Conservation (phyloP, 2,888 invertebrate species). For the Torymus aiolomorphi region DNA sequence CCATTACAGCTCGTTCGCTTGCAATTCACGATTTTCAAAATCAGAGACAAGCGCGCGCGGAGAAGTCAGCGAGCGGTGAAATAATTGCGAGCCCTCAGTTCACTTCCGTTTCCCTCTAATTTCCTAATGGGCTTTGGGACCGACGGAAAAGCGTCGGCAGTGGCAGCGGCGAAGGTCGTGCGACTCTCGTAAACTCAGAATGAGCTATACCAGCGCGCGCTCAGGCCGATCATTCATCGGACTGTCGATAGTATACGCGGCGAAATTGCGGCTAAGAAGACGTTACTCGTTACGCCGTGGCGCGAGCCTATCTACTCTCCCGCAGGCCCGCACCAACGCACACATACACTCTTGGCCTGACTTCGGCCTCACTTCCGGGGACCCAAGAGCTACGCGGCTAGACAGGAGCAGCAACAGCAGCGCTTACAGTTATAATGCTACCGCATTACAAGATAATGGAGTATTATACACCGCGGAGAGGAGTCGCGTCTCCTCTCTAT, state of each 20-base stretch:
- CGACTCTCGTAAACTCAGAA: slow-evolving; percentile 23
- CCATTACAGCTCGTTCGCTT: too few relatives aligned
- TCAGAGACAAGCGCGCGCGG: too few relatives aligned
- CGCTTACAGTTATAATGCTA: slow-evolving; percentile 71
- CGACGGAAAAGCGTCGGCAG: not conserved
- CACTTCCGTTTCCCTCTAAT: slow-evolving; percentile 21
- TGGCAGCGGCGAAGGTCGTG: not conserved
- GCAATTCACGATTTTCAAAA: too few relatives aligned
- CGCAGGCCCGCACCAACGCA: too few relatives aligned
- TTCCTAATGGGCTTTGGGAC: slow-evolving; percentile 3
- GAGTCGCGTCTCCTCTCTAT: not conserved
- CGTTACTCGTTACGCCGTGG: slow-evolving; percentile 61
- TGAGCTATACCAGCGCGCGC: not conserved
- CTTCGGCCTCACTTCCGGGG: slow-evolving; percentile 39
- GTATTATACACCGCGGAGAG: slow-evolving; percentile 60
- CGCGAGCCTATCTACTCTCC: too few relatives aligned
- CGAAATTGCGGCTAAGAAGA: slow-evolving; percentile 66
- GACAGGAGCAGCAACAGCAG: slow-evolving; percentile 63
- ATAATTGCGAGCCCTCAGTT: too few relatives aligned
- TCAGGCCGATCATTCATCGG: slow-evolving; percentile 51
- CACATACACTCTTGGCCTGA: not conserved
- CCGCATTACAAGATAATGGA: slow-evolving; percentile 70
- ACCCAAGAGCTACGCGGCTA: slow-evolving; percentile 17
- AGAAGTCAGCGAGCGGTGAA: too few relatives aligned
- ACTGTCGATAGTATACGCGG: slow-evolving; percentile 10